Conservation (phyloP, 2,888 invertebrate species). For the Habroteleia sp. region DNA sequence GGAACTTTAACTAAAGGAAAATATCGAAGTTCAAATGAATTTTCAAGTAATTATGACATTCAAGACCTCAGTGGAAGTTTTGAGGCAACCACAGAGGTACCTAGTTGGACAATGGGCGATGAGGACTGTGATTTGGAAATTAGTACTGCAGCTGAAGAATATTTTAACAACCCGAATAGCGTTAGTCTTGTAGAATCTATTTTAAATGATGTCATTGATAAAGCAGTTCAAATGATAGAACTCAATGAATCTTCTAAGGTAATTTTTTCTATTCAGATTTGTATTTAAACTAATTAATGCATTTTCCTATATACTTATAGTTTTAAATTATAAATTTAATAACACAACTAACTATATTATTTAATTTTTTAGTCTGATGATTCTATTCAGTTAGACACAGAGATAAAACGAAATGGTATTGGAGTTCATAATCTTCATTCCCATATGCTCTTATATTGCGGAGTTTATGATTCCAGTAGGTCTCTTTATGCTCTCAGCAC, state of each 20-base stretch:
- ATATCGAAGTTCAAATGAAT: slow-evolving; percentile 78
- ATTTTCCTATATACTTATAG: too few relatives aligned
- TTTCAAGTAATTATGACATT: slow-evolving; percentile 73
- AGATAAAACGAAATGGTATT: slow-evolving; percentile 73
- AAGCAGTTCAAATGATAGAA: slow-evolving; percentile 79
- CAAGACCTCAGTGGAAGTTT: slow-evolving; percentile 78
- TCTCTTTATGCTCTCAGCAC: slow-evolving; percentile 88
- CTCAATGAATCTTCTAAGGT: slow-evolving; percentile 71
- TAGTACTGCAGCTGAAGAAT: slow-evolving; percentile 86
- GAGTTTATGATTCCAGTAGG: slow-evolving; percentile 88
- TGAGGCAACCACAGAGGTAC: slow-evolving; percentile 81
- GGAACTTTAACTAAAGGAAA: slow-evolving; percentile 78
- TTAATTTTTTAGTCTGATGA: slow-evolving; percentile 71
- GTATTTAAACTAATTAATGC: too few relatives aligned
- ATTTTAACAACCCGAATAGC: slow-evolving; percentile 83
- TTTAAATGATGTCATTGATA: slow-evolving; percentile 83
- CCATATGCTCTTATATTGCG: slow-evolving; percentile 91
- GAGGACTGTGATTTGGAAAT: slow-evolving; percentile 82
- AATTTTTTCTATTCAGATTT: too few relatives aligned
- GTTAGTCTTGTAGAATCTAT: slow-evolving; percentile 83
- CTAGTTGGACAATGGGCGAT: slow-evolving; percentile 82
- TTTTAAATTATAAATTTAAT: too few relatives aligned
- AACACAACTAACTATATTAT: too few relatives aligned
- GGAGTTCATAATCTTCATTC: slow-evolving; percentile 89
- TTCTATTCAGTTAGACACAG: slow-evolving; percentile 71